phyloP scores from a whole-genome alignment of 2,113 vertebrate genomes.

The Dasyurus viverrinus region DNA sequence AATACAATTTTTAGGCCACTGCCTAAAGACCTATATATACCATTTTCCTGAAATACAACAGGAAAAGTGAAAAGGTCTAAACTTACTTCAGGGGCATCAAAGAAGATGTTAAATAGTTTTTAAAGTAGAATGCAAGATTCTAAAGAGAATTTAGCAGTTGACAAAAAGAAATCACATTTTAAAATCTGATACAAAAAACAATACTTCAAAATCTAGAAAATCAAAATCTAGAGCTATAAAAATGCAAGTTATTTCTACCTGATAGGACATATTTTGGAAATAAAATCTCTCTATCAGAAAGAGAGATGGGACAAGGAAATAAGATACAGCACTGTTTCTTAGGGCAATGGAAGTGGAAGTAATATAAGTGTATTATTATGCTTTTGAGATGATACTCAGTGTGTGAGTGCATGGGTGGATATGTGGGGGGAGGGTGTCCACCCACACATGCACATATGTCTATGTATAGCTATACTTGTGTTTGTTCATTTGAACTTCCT shows the following conservation, averaged over 20 bases:
- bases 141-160: not conserved
- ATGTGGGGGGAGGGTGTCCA: no score
- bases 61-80: conserved; percentile 60
- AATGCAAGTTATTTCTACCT: not conserved
- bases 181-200: conserved; percentile 30
- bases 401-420: not conserved
- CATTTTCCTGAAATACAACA: conserved; percentile 34
- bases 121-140: not conserved
- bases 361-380: not conserved
- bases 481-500: not conserved
- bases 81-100: conserved; percentile 8
- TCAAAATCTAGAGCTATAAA: not conserved
- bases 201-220: not conserved
- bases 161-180: conserved; percentile 33
- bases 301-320: not conserved
- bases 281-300: not conserved
- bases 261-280: conserved; percentile 5
- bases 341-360: not conserved
- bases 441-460: no score
- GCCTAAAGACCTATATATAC: not conserved
- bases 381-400: not conserved
- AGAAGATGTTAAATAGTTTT: not conserved
- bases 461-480: not conserved
- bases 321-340: not conserved
- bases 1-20: conserved; percentile 41